Evolutionary conservation across 1,140 invertebrate species (phyloP).

Genomic region (Bombus confusus): DNA sequence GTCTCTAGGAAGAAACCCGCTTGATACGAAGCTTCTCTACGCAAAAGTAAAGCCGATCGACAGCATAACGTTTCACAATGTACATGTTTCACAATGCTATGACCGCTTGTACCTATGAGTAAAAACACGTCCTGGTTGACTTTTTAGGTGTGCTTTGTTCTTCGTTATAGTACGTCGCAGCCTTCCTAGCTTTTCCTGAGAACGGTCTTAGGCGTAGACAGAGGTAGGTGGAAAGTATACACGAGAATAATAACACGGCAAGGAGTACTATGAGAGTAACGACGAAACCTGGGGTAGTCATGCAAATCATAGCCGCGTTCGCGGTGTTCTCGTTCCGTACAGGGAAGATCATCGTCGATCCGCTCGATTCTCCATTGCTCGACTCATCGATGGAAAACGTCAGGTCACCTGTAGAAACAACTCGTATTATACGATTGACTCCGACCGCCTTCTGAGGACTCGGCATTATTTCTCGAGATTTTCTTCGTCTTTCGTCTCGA

Average conservation of each 20-base stretch:
- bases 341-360: conserved; percentile 88
- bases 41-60: conserved; percentile 5
- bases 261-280: conserved; percentile 91
- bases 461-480: conserved; percentile 84
- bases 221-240: conserved; percentile 91
- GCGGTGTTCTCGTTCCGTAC: conserved; percentile 64
- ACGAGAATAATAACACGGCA: conserved; percentile 90
- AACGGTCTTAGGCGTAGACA: conserved; percentile 90
- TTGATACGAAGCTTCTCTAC: neutral
- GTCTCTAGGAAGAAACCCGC: conserved; percentile 22
- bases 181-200: conserved; percentile 83
- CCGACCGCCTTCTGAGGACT: conserved; percentile 90
- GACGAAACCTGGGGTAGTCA: conserved; percentile 95
- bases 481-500: conserved; percentile 88
- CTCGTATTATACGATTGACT: conserved; percentile 91
- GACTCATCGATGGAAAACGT: conserved; percentile 90
- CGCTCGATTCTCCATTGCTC: conserved; percentile 79
- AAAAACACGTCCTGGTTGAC: conserved; percentile 81
- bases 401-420: conserved; percentile 93
- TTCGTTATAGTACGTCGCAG: conserved; percentile 79
- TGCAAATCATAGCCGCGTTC: conserved; percentile 87
- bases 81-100: neutral
- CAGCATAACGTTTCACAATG: neutral
- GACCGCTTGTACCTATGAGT: conserved; percentile 76
- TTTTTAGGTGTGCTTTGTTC: conserved; percentile 75